These are phyloP conservation scores for Cecidostiba fungosa DNA, from an alignment of 2,888 invertebrate species.

Conservation along the genomic window DNA sequence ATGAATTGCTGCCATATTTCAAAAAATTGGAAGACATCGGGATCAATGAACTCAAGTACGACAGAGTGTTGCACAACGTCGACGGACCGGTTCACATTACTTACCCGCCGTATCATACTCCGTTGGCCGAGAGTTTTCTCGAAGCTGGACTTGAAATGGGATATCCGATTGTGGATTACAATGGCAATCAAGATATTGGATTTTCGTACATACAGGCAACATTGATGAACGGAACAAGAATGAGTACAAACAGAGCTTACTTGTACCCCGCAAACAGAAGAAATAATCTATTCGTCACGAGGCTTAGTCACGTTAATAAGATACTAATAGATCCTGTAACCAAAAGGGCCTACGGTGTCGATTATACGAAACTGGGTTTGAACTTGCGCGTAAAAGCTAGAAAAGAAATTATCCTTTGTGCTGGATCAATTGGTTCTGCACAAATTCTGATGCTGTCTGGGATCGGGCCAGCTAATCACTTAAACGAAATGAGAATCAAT, in stretches of 20 bases:
- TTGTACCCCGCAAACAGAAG: conserved; percentile 82
- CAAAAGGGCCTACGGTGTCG: conserved; percentile 86
- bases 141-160: conserved; percentile 84
- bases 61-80: conserved; percentile 82
- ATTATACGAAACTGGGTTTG: conserved; percentile 83
- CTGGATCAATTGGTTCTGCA: conserved; percentile 90
- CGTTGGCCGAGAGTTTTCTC: conserved; percentile 84
- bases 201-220: conserved; percentile 86
- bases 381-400: conserved; percentile 82
- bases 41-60: conserved; percentile 64
- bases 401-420: conserved; percentile 88
- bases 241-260: conserved; percentile 83
- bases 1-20: conserved; percentile 76
- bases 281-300: conserved; percentile 85
- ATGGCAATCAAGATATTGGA: conserved; percentile 84
- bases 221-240: conserved; percentile 83
- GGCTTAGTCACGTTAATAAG: conserved; percentile 84
- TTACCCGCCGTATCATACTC: conserved; percentile 82
- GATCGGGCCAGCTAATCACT: conserved; percentile 84
- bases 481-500: conserved; percentile 82
- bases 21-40: conserved; percentile 83
- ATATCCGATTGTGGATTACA: conserved; percentile 86
- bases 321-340: conserved; percentile 84
- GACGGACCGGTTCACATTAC: conserved; percentile 83
- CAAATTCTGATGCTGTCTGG: conserved; percentile 91